These are phyloP conservation scores for Vipera ursinii DNA, from an alignment of 2,797 vertebrate genomes.

Conservation along the genomic window DNA sequence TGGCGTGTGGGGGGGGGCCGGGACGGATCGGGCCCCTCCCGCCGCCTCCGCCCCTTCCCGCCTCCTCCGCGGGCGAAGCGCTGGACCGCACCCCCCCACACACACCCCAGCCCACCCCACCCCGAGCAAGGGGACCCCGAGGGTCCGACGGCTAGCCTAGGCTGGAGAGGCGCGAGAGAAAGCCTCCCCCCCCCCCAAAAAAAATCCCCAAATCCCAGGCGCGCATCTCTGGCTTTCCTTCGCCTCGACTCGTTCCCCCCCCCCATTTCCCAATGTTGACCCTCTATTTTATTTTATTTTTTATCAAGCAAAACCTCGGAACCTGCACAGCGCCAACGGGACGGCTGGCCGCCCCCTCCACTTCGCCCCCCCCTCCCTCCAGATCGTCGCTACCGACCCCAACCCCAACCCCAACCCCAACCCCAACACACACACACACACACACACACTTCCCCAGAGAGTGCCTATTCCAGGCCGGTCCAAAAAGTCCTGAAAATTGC, in stretches of 20 bases:
- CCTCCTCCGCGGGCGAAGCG: constrained; percentile 15
- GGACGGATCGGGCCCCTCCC: constrained; percentile 26
- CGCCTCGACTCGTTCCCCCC: too few relatives aligned
- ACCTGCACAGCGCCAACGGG: not conserved
- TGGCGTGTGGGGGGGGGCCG: constrained; percentile 6
- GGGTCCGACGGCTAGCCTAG: not conserved
- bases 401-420: too few relatives aligned
- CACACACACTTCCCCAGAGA: too few relatives aligned
- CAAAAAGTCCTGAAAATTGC: too few relatives aligned
- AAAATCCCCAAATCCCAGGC: not conserved
- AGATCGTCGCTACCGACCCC: too few relatives aligned
- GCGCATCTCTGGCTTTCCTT: not conserved
- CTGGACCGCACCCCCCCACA: not conserved
- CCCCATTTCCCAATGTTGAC: not conserved
- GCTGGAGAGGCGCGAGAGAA: not conserved
- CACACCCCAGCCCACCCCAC: too few relatives aligned
- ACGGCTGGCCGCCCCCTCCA: rapidly evolving
- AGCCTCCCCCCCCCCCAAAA: not conserved
- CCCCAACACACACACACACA: too few relatives aligned
- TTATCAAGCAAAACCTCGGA: too few relatives aligned
- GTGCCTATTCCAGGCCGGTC: too few relatives aligned
- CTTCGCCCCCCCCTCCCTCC: too few relatives aligned
- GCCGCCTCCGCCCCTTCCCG: constrained; percentile 28
- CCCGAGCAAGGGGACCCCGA: not conserved
- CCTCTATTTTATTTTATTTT: too few relatives aligned